Base-by-base conservation (phyloP, 2,797 vertebrate species). In the Phataginus tricuspis region DNA sequence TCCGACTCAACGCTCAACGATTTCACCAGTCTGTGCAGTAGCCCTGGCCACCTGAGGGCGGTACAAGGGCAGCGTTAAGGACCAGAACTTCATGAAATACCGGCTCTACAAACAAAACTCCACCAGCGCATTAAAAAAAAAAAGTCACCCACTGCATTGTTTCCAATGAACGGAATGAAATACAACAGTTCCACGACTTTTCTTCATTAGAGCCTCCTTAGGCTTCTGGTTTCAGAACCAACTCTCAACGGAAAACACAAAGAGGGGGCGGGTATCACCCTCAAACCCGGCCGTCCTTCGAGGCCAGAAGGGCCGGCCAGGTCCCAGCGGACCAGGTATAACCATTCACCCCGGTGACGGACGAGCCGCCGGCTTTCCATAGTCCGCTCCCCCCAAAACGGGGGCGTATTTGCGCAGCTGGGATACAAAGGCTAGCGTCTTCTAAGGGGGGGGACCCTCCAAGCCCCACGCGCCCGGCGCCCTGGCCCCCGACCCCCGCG, bases 41-140 rank as follows among this genome's bases (percentile, higher is more conserved):
- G 86, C 93, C 31, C 0, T 0, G 72, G 90, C 91, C 93, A 94
- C 94, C 87, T 68, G 90, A 74, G 42, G 92, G 90, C 4, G 80
- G 86, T 59, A 92, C 93, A 42, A 9, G 69, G 92, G 15, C 59
- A 57, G 84, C 27, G 31, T 12, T 0, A 4, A 7, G 55, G 49
- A 57, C 68, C 69, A 64, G 91, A 31, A 61, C 90, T 51, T 45
- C 6, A 77, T 1, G 90, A 66, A 69, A 90, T 3, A 8, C 79
- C 39, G 2, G 88, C 74, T 83, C 37, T 25, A 7, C 93, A 59
- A 63, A 71, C 39, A 2, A 34, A n/a, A 42, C 49, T 71, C 59
- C 66, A 12, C 7, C 63, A 7, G 31, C 63, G 57, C 59, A 0
- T 37, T 27, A 2, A 2, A 3, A 55, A 2, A 3, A 55, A 66